These are phyloP conservation scores for Moxostoma hubbsi DNA, from an alignment of 2,797 vertebrate genomes.

Conservation along the genomic window DNA sequence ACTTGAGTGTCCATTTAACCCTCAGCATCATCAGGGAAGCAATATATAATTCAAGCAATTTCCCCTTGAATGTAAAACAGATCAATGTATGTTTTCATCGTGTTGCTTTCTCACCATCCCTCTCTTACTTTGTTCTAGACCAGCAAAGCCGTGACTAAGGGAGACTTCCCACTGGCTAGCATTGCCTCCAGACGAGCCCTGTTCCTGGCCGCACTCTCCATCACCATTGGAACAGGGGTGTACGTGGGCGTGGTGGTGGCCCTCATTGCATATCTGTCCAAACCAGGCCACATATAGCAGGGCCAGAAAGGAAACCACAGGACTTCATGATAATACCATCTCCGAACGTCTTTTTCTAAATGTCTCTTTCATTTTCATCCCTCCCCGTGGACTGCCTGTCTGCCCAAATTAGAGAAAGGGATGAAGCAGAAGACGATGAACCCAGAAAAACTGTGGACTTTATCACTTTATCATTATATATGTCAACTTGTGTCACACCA, in stretches of 20 bases:
- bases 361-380: slow-evolving; percentile 60
- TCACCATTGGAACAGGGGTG: slow-evolving; percentile 93
- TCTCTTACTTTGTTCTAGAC: slow-evolving; percentile 76
- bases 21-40: no score
- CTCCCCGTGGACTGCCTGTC: slow-evolving; percentile 59
- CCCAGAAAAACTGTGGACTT: slow-evolving; percentile 27
- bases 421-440: slow-evolving; percentile 49
- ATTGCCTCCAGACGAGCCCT: slow-evolving; percentile 91
- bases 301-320: slow-evolving; percentile 51
- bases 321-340: slow-evolving; percentile 12
- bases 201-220: slow-evolving; percentile 94
- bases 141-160: slow-evolving; percentile 96
- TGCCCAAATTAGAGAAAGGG: slow-evolving; percentile 63
- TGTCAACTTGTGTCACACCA: slow-evolving; percentile 57
- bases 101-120: slow-evolving; percentile 28
- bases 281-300: slow-evolving; percentile 90
- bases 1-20: no score
- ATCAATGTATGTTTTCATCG: slow-evolving; percentile 44
- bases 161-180: slow-evolving; percentile 93
- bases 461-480: slow-evolving; percentile 43
- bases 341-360: slow-evolving; percentile 60
- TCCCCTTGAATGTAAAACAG: not conserved
- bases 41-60: no score
- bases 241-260: slow-evolving; percentile 96
- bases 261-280: slow-evolving; percentile 94